Conservation (phyloP, 2,797 vertebrate species). For the Periophthalmus magnuspinnatus region DNA sequence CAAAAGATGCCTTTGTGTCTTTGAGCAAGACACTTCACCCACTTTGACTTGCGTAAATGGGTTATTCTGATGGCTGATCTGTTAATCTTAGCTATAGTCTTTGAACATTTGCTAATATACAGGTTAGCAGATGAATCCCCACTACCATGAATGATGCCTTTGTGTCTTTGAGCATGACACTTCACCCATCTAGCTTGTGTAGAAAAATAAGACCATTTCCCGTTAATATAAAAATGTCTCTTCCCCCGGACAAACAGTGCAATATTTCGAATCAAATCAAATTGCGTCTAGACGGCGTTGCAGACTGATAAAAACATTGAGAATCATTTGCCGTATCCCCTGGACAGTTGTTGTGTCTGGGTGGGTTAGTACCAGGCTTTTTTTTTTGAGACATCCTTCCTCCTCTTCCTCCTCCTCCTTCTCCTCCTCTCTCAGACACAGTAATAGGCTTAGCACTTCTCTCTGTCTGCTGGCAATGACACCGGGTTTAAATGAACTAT, state of each 20-base stretch:
- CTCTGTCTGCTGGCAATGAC: slow-evolving; percentile 31
- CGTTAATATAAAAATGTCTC: neutral
- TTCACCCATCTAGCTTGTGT: neutral
- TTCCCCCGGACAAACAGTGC: slow-evolving; percentile 21
- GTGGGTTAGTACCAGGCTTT: neutral
- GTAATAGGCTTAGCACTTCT: slow-evolving; percentile 58
- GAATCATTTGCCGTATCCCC: neutral
- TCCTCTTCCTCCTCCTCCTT: neutral
- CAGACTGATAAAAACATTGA: slow-evolving; percentile 3
- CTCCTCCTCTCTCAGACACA: slow-evolving; percentile 19
- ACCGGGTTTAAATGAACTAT: slow-evolving; percentile 23
- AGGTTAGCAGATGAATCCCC: no score
- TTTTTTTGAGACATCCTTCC: neutral
- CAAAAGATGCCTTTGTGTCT: no score
- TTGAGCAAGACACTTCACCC: no score
- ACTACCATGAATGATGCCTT: neutral
- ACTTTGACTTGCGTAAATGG: no score
- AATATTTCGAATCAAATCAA: neutral
- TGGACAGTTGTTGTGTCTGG: slow-evolving; percentile 1
- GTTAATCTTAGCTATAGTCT: no score
- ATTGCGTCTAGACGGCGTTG: neutral
- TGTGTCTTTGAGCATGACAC: neutral
- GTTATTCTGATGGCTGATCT: no score
- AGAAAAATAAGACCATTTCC: neutral
- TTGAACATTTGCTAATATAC: no score